Evolutionary conservation across 2,113 vertebrate species (phyloP).

Genomic region (Hippocampus abdominalis): DNA sequence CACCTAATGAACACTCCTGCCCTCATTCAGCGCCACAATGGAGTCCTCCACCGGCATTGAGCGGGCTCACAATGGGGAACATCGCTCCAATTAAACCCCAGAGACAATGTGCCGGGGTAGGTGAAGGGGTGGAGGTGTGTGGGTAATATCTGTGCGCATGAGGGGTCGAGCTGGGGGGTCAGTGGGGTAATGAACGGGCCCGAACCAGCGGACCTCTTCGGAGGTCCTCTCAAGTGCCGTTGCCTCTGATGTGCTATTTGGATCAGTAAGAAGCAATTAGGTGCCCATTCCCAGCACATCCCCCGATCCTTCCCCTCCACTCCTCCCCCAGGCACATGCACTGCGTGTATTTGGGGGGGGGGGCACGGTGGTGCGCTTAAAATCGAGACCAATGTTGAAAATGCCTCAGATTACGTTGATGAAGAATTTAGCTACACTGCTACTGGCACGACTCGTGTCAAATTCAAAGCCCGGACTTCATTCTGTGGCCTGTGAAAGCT

Average conservation of each 20-base stretch:
- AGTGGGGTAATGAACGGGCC: conserved; percentile 73
- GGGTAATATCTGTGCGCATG: conserved; percentile 61
- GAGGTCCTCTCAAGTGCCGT: conserved; percentile 71
- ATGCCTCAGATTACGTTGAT: background rate
- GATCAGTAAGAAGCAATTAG: conserved; percentile 78
- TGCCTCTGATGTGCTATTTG: conserved; percentile 77
- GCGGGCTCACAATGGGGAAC: conserved; percentile 71
- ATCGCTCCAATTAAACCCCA: conserved; percentile 80
- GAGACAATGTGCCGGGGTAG: conserved; percentile 72
- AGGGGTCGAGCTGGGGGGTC: conserved; percentile 66
- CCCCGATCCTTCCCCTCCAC: conserved; percentile 42
- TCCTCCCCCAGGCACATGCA: conserved; percentile 35
- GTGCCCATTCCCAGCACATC: conserved; percentile 67
- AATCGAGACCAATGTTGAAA: conserved; percentile 14
- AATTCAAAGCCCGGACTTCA: too few species aligned
- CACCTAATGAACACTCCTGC: conserved; percentile 83
- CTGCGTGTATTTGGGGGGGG: conserved; percentile 21
- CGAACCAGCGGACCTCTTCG: conserved; percentile 59
- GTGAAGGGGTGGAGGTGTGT: conserved; percentile 67
- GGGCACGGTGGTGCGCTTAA: conserved; percentile 21
- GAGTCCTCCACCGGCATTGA: conserved; percentile 76
- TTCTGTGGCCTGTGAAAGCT: too few species aligned
- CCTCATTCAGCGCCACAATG: conserved; percentile 77
- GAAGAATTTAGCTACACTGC: background rate
- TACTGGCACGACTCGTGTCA: background rate